Base-by-base conservation (phyloP, 2,888 invertebrate species). In the Teleogryllus oceanicus region DNA sequence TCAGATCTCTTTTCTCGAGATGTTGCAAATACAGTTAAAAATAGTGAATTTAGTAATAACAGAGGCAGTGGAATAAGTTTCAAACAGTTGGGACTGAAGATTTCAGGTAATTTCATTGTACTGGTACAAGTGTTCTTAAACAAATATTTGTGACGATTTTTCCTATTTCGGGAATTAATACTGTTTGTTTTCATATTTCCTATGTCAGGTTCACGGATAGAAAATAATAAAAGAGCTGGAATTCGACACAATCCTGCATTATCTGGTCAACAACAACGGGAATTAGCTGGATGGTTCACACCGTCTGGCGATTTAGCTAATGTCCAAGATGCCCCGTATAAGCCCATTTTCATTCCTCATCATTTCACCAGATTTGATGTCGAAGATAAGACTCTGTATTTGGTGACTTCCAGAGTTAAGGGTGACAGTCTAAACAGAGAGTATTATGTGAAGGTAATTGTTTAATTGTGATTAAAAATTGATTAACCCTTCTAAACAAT, bases 241-340 rank as follows among this genome's bases (percentile, higher is more conserved):
- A 93, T 99, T 83, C 92, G 94, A 79, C 99, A 98, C 85, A 94
- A 99, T 87, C 96, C 98, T 0, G 94, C 94, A 75, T 89, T 98
- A 82, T 92, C 94, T 1, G 92, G 93, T 1, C 87, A 92, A 2
- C 94, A 96, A 85, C 98, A 97, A 87, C 90, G 96, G 85, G 97
- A 98, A 88, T 90, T 98, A 78, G 94, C 96, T 1, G 96, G 97
- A 11, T 98, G 98, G 97, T 95, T 97, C 84, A 90, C 91, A 92
- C 85, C 88, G 88, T 50, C 92, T 93, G 49, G 49, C 2, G 93
- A 93, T 82, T 90, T 77, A 21, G 78, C 91, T 80, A 90, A 91
- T 83, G 88, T 90, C 81, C 90, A 91, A 75, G 94, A 94, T 84
- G 90, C 91, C 0, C 91, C 92, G 84, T 95, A 94, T 84, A 90